Evolutionary conservation across 1,140 invertebrate species (phyloP), one percentile per base, ranked within the genome.

Genomic region (Microplitis mediator): DNA sequence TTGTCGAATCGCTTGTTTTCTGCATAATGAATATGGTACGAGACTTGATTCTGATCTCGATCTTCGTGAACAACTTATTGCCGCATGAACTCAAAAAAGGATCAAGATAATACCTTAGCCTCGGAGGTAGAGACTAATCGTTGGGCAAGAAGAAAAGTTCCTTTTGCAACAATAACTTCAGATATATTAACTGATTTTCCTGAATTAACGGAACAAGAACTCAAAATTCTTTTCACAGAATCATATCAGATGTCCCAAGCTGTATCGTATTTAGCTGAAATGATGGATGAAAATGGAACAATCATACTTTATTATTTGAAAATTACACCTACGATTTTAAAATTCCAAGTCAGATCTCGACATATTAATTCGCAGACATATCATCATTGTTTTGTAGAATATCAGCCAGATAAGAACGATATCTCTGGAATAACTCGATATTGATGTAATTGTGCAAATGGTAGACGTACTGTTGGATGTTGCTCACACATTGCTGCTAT

Each of bases 371-470:
- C 9, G n/a, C 69, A 74, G 54, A 66, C 52, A 16, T 76, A 76
- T 65, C 54, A 76, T 65, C 54, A 51, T 39, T 72, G 69, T 61
- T 76, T 58, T 36, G 60, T 76, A 36, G 65, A 74, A 9, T 76
- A 74, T 60, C 54, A 51, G 35, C 61, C 51, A 3, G 62, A 76
- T 69, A 23, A 6, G 11, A 32, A 14, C 32, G 72, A 66, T 16
- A 11, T 39, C 31, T 58, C 51, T 45, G 66, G 52, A 51, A 66
- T 76, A 23, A 5, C 32, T 11, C 61, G 73, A 13, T 72, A 76
- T 64, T n/a, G 14, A n/a, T 76, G 75, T 69, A 69, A 74, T 51
- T 76, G 69, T 72, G 32, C 69, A n/a, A 76, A 76, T 76, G 75
- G 75, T 16, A 39, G 11, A 54, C 56, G 72, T 14, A 74, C 72